Base-by-base conservation (phyloP, 1,140 invertebrate genomes). In the Sarcophaga bullata region DNA sequence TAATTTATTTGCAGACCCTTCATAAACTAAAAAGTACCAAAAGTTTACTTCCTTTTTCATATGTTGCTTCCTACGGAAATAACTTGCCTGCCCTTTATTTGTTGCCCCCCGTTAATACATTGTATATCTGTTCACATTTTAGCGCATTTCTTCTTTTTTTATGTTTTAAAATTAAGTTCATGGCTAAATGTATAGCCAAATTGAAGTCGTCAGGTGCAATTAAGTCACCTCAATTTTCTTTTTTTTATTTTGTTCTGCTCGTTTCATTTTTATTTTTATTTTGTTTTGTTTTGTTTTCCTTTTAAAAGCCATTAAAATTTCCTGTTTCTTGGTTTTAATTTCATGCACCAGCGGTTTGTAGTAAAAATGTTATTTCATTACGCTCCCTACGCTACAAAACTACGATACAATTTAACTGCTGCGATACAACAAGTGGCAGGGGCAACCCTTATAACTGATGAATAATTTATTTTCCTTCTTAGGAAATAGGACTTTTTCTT, bases 301-400 rank as follows among this genome's bases (percentile, higher is more conserved):
- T 15, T 15, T 4, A 15, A 15, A 58, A 58, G 15, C 54, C 54
- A 58, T 68, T 68, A 17, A 25, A 68, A 19, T 68, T 17, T 68
- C 62, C 62, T 68, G n/a, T 68, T 68, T 68, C 62, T 17, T 25
- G 7, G n/a, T 25, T 68, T 68, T 8, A 68, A 68, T 68, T 68
- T 68, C 62, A 68, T 25, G 62, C 62, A 19, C 15, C 17, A 68
- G 5, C 62, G 62, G 62, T 68, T 68, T 6, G 8, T 25, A 19
- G 17, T 17, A 17, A 68, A 68, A 68, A 1, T 68, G 19, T 17
- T 17, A 25, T 19, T 58, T 58, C n/a, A 58, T n/a, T 58, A 10
- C 52, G 15, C 15, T 13, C n/a, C n/a, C 54, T 7, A 10, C 54
- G 15, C 7, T 37, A 37, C n/a, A 58, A 58, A 58, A 58, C n/a